Evolutionary conservation across 1,140 invertebrate genomes (phyloP).

Genomic region (Heliconius hewitsoni): DNA sequence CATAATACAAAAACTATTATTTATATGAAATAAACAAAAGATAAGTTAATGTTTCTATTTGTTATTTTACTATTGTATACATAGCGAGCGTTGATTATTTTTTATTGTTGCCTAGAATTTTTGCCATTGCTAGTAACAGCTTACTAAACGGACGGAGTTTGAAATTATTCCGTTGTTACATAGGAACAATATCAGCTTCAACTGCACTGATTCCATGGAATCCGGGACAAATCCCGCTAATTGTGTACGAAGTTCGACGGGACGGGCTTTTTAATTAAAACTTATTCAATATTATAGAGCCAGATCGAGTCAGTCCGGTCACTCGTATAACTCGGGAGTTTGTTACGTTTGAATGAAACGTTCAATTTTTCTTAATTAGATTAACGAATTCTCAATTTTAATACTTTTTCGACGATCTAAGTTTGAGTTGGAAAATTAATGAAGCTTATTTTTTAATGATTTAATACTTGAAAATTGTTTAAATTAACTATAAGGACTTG

Average conservation of each 20-base stretch:
- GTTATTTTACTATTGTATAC: neutral
- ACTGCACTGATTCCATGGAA: slow-evolving; percentile 35
- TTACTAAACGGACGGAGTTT: neutral
- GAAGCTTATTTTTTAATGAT: slow-evolving; percentile 11
- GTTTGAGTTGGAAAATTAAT: slow-evolving; percentile 16
- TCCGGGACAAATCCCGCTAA: slow-evolving; percentile 61
- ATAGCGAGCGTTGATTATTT: neutral
- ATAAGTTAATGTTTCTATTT: too few relatives aligned
- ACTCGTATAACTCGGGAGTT: slow-evolving; percentile 50
- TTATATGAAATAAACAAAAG: too few relatives aligned
- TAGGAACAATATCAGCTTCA: slow-evolving; percentile 27
- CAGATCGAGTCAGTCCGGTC: slow-evolving; percentile 55
- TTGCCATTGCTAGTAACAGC: neutral
- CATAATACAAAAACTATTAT: too few relatives aligned
- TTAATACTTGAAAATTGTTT: too few relatives aligned
- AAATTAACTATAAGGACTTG: too few relatives aligned
- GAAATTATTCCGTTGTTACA: slow-evolving; percentile 9
- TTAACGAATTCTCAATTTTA: slow-evolving; percentile 44
- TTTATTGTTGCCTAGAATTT: neutral
- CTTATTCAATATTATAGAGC: slow-evolving; percentile 76
- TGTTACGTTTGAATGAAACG: slow-evolving; percentile 40
- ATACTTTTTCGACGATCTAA: slow-evolving; percentile 28
- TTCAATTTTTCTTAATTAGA: slow-evolving; percentile 54
- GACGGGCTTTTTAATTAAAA: slow-evolving; percentile 77
- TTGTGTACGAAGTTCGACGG: slow-evolving; percentile 60